phyloP scores from a whole-genome alignment of 2,797 vertebrate species.

The Paguma larvata region DNA sequence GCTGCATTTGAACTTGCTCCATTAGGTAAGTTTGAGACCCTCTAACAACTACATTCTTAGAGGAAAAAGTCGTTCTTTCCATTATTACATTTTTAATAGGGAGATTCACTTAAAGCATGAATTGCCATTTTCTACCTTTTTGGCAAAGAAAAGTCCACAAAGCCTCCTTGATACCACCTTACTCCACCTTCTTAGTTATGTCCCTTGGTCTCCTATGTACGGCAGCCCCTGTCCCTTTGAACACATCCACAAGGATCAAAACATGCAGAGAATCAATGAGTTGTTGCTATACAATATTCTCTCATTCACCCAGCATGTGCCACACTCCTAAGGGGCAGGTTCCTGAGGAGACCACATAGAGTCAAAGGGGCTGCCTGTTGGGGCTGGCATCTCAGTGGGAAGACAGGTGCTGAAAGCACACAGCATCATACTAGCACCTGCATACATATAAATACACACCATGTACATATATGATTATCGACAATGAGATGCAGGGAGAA shows the following conservation, averaged over 20 bases:
- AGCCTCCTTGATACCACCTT: not conserved
- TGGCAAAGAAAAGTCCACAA: not conserved
- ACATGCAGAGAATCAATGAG: not conserved
- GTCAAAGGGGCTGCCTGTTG: too few relatives aligned
- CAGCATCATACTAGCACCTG: not conserved
- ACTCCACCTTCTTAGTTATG: too few relatives aligned
- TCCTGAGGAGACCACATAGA: not conserved
- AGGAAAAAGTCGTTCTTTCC: not conserved
- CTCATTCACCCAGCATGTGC: not conserved
- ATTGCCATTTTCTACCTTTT: constrained; percentile 47
- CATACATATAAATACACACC: not conserved
- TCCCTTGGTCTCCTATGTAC: too few relatives aligned
- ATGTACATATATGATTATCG: accelerated
- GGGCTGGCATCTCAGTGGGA: not conserved
- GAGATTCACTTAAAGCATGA: not conserved
- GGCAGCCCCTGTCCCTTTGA: not conserved
- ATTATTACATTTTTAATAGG: not conserved
- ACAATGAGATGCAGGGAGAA: accelerated
- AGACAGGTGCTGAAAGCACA: not conserved
- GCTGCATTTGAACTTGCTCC: not conserved
- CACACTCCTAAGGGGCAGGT: accelerated
- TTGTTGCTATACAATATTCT: not conserved
- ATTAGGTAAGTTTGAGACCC: not conserved
- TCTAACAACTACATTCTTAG: not conserved
- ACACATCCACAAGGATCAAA: not conserved